A percentile compares a stretch with the other conserved stretches of the same genome.
Conservation (phyloP, 2,113 vertebrate genomes). For the Amblyopsis rosae region DNA sequence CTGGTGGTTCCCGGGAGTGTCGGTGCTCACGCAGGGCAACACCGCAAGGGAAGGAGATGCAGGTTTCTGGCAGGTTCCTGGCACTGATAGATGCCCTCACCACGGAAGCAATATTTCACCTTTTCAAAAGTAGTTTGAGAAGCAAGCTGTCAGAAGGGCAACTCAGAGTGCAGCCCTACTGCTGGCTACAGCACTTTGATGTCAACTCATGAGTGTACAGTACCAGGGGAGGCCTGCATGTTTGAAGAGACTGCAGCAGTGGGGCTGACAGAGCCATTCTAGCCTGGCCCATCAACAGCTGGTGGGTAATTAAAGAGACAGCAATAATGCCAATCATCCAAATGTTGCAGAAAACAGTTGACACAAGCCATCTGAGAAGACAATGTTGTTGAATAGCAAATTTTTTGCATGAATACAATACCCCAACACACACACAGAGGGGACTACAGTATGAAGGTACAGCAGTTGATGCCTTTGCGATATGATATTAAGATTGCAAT, state of each 20-base stretch:
- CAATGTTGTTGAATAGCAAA: slow-evolving; percentile 12
- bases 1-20: slow-evolving; percentile 18
- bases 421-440: background rate
- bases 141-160: slow-evolving; percentile 54
- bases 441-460: slow-evolving; percentile 2
- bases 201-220: slow-evolving; percentile 40
- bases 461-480: background rate
- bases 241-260: slow-evolving; percentile 49
- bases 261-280: slow-evolving; percentile 42
- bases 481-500: slow-evolving; percentile 17
- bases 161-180: slow-evolving; percentile 22
- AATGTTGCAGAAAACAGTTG: slow-evolving; percentile 38
- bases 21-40: slow-evolving; percentile 47
- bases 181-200: slow-evolving; percentile 40
- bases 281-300: slow-evolving; percentile 38
- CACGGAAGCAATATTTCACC: slow-evolving; percentile 49
- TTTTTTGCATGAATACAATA: slow-evolving; percentile 4
- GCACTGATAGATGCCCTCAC: slow-evolving; percentile 56
- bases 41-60: slow-evolving; percentile 8
- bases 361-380: slow-evolving; percentile 18
- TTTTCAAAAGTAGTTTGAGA: slow-evolving; percentile 63
- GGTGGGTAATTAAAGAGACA: slow-evolving; percentile 19
- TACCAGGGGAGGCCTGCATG: slow-evolving; percentile 38
- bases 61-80: slow-evolving; percentile 47
- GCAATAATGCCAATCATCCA: slow-evolving; percentile 24